Evolutionary conservation across 2,797 vertebrate genomes (phyloP).

Genomic region (Sebastes matsubarae): DNA sequence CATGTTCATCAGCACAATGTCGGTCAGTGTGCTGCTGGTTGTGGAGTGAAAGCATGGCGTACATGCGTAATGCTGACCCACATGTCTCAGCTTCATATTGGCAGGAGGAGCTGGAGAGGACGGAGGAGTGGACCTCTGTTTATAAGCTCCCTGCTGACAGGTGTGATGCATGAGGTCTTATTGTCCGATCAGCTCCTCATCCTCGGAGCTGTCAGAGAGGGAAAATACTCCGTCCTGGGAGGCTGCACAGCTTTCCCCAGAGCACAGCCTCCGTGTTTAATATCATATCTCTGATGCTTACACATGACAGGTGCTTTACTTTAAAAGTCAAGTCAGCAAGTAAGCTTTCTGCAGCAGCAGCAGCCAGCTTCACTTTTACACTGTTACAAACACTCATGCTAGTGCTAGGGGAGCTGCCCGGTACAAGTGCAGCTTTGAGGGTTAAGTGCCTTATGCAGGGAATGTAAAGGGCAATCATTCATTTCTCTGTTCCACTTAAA

Average conservation of each 20-base stretch:
- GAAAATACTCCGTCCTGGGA: constrained; percentile 33
- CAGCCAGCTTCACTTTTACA: not conserved
- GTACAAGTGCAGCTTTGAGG: not conserved
- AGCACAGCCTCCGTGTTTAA: constrained; percentile 5
- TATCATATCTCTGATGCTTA: constrained; percentile 36
- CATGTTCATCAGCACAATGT: constrained; percentile 3
- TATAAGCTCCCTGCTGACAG: constrained; percentile 32
- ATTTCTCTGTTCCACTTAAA: not conserved
- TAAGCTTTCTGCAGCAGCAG: constrained; percentile 3
- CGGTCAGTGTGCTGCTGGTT: constrained; percentile 40
- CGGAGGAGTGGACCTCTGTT: not conserved
- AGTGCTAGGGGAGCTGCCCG: not conserved
- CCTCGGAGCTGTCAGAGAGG: constrained; percentile 37
- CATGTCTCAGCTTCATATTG: constrained; percentile 5
- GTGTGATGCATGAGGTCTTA: constrained; percentile 41
- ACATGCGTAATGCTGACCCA: constrained; percentile 28
- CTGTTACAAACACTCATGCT: not conserved
- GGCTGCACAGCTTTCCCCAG: constrained; percentile 10
- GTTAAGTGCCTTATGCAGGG: not conserved
- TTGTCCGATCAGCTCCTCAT: constrained; percentile 22
- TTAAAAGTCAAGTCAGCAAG: constrained; percentile 41
- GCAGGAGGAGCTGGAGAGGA: not conserved
- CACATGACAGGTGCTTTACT: constrained; percentile 41
- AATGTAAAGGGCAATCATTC: not conserved
- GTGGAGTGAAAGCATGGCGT: not conserved